Conservation (phyloP, 2,888 invertebrate genomes). For the Chaetogeoica ovagalla region DNA sequence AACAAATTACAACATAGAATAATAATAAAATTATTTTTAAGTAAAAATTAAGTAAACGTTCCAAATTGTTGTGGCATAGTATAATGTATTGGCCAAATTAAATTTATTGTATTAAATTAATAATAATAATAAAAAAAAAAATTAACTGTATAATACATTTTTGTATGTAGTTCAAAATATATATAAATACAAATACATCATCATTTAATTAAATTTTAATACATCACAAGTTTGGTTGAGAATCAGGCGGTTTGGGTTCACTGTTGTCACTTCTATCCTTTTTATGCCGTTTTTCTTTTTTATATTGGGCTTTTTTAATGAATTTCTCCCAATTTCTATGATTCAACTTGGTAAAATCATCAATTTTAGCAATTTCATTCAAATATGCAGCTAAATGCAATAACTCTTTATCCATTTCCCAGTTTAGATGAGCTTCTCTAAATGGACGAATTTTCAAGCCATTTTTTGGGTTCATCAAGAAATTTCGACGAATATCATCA, state of each 20-base stretch:
- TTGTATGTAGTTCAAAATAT: conserved; percentile 19
- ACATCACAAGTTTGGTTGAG: conserved; percentile 45
- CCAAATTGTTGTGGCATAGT: conserved; percentile 2
- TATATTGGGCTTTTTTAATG: conserved; percentile 52
- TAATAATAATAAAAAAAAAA: conserved; percentile 37
- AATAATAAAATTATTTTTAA: conserved; percentile 7
- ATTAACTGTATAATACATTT: conserved; percentile 37
- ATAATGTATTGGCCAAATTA: conserved; percentile 25
- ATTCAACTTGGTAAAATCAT: conserved; percentile 82
- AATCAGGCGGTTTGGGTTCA: conserved; percentile 49
- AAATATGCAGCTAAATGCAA: conserved; percentile 79
- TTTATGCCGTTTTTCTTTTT: conserved; percentile 51
- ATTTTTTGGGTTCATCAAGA: conserved; percentile 95
- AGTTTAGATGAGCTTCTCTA: conserved; percentile 85
- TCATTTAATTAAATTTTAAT: conserved; percentile 1
- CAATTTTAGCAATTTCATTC: conserved; percentile 76
- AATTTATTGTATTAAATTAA: conserved; percentile 36
- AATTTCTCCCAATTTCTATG: conserved; percentile 92
- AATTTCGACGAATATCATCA: conserved; percentile 92
- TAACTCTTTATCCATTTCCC: conserved; percentile 81
- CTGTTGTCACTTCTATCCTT: conserved; percentile 44
- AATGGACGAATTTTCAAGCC: conserved; percentile 90
- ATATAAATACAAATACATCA: conserved; percentile 13
- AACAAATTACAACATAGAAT: conserved; percentile 1
- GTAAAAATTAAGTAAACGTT: conserved; percentile 21